phyloP scores from a whole-genome alignment of 1,140 invertebrate genomes.

The Oryzaephilus surinamensis region DNA sequence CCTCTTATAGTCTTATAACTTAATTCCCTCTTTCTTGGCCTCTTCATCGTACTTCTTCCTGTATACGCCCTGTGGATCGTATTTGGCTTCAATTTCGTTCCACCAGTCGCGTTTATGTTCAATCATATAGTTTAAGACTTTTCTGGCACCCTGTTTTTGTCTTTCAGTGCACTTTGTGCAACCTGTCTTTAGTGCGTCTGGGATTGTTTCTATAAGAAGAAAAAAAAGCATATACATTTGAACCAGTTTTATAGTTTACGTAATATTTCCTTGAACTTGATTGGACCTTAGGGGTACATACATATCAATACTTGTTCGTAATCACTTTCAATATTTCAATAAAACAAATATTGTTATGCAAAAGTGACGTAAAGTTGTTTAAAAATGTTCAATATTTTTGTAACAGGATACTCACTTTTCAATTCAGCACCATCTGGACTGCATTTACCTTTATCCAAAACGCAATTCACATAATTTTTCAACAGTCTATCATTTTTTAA shows the following conservation, averaged over 20 bases:
- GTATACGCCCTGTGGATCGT: constrained; percentile 42
- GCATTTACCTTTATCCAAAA: constrained; percentile 53
- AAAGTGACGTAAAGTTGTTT: no score
- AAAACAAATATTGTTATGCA: no score
- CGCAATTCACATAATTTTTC: constrained; percentile 51
- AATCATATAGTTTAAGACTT: constrained; percentile 47
- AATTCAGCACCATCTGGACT: constrained; percentile 55
- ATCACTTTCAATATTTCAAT: neutral
- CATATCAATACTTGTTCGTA: no score
- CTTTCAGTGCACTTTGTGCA: constrained; percentile 51
- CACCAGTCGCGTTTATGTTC: constrained; percentile 39
- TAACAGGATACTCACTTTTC: constrained; percentile 53
- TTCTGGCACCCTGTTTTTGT: constrained; percentile 47
- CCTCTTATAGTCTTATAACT: neutral
- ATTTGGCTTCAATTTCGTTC: constrained; percentile 42
- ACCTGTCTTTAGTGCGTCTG: constrained; percentile 52
- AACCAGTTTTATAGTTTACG: neutral
- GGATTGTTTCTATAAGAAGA: constrained; percentile 32
- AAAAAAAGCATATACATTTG: no score
- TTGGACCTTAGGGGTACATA: neutral
- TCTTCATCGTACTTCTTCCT: constrained; percentile 21
- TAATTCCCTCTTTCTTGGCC: neutral
- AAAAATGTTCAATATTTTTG: no score
- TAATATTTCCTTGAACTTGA: neutral
- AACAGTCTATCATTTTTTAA: constrained; percentile 52